Evolutionary conservation across 30 jellyfish, hydroid and myxozoan genomes (phyloP).

Genomic region (Cassiopea andromeda): DNA sequence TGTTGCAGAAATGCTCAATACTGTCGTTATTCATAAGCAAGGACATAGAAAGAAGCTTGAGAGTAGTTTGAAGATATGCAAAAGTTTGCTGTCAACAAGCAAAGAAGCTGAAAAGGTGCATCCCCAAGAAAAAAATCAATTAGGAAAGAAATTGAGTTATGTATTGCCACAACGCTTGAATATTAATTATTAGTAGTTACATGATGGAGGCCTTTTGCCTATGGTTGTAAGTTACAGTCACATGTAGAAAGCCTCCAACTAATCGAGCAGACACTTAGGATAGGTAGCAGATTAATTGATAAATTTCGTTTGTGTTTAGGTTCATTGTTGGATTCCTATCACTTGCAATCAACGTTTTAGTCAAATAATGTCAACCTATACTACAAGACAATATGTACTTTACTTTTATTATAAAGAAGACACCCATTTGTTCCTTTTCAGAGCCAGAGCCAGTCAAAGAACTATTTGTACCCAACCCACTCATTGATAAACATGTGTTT

Average conservation of each 20-base stretch:
- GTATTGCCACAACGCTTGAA: not conserved
- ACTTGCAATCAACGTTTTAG: not conserved
- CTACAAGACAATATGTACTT: not conserved
- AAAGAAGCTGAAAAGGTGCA: not conserved
- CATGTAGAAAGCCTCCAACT: not conserved
- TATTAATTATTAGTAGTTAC: not conserved
- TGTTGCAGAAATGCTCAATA: not conserved
- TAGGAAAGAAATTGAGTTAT: not conserved
- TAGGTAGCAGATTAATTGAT: too few relatives aligned
- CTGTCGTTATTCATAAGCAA: constrained; percentile 4
- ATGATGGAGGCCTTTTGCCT: not conserved
- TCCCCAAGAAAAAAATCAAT: not conserved
- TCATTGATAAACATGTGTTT: not conserved
- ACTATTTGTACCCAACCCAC: constrained; percentile 8
- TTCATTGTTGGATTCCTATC: not conserved
- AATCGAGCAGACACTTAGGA: not conserved
- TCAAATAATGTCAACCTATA: not conserved
- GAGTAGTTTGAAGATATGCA: not conserved
- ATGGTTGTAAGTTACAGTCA: not conserved
- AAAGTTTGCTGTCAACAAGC: not conserved
- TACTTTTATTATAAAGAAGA: not conserved
- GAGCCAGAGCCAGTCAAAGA: not conserved
- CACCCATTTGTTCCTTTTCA: not conserved
- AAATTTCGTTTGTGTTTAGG: not conserved
- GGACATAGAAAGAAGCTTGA: not conserved